Base-by-base conservation (phyloP, 2,113 vertebrate species). In the Pipra filicauda region DNA sequence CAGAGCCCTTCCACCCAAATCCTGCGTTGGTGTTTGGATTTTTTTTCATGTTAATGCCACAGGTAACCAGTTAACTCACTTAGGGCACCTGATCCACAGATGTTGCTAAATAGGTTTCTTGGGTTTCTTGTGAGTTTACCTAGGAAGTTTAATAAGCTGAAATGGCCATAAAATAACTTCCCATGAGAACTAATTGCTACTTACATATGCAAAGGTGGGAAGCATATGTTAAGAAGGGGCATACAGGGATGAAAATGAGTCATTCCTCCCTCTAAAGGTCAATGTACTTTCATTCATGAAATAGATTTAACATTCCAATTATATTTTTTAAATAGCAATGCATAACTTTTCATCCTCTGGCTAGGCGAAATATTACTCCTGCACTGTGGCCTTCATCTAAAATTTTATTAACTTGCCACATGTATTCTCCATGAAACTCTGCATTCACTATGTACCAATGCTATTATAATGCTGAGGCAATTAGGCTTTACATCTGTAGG, bases 281-380 rank as follows among this genome's bases (percentile, higher is more conserved):
- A 85, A 28, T 73, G 79, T 73, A 95, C 62, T 92, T 91, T 91
- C 85, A 91, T 87, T 91, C 76, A 72, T 95, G 78, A 94, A 89
- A 64, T 88, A 89, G 58, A 89, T 94, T 98, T 97, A 95, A 96
- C 91, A 92, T 84, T 96, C 83, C n/a, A 96, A 76, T 93, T 96
- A 81, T 71, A 44, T 94, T 95, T 94, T 94, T 95, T 81, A 93
- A 95, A 77, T 81, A 95, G 88, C 55, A 92, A 70, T 95, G 93
- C 62, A 81, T 96, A 95, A 93, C 77, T 97, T 96, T 95, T 88
- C 91, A 57, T 92, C 76, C 92, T 85, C 92, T 93, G 93, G 91
- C 89, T 85, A 85, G 74, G 73, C 4, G 3, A 89, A 81, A 65
- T 88, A 92, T 85, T 96, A 74, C 52, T 91, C 37, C 59, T 92